Base-by-base conservation (phyloP, 1,140 invertebrate species). In the Hyposmocoma kahamanoa region DNA sequence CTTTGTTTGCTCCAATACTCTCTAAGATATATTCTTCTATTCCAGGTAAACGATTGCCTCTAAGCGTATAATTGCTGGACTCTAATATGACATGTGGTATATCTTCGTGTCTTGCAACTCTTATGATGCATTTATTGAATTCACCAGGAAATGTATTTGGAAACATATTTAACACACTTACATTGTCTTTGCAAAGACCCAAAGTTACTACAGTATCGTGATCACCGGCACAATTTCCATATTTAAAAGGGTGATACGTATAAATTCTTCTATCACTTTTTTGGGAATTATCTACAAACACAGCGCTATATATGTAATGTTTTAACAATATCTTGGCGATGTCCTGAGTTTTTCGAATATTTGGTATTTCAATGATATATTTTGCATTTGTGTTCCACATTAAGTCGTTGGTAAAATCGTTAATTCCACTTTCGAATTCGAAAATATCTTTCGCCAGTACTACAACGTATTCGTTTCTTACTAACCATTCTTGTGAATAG, bases 1-100 rank as follows among this genome's bases (percentile, higher is more conserved):
- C 49, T 47, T 63, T 56, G 6, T 39, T 15, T 17, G 45, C 32
- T 11, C 61, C 58, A 24, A 72, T 55, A 8, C 30, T 64, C 2
- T 58, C 43, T 8, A 74, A 22, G 18, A 74, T 13, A 53, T 51
- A 67, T 43, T 74, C 63, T 45, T 74, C 71, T 11, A 67, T 34
- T 9, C 69, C 69, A 28, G 45, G 17, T 1, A 68, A 22, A 20
- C 41, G 42, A 38, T 56, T 47, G 8, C 64, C 59, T 15, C 42
- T 47, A 1, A 55, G 42, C 17, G 42, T 47, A 34, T 54, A 59
- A 24, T 60, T 56, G 15, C 45, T 62, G 21, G 51, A 44, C 22
- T 46, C 30, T 1, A 52, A 48, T 26, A 68, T 66, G 20, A 68
- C 47, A 22, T 59, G 56, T 36, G 69, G 66, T 26, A 56, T 42